These are phyloP conservation scores for Phrixothrix hirtus DNA, from an alignment of 2,888 invertebrate genomes.

Conservation along the genomic window DNA sequence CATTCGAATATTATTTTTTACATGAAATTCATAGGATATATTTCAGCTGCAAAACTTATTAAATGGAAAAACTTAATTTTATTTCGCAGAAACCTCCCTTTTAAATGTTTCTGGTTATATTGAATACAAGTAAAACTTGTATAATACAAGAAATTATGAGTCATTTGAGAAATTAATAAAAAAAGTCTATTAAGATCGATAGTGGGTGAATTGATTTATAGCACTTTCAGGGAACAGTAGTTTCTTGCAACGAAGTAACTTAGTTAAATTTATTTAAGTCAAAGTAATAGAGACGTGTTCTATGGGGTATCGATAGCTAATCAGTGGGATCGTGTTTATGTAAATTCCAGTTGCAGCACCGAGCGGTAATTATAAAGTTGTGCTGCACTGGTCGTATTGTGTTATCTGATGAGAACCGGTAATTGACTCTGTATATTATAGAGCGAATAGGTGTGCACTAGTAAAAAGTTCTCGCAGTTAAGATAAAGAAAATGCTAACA, in stretches of 20 bases:
- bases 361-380: slow-evolving; percentile 53
- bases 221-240: not conserved
- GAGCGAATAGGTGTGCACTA: slow-evolving; percentile 53
- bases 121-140: too few relatives aligned
- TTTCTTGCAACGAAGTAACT: slow-evolving; percentile 2
- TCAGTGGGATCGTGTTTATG: slow-evolving; percentile 54
- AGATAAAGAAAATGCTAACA: slow-evolving; percentile 43
- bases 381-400: slow-evolving; percentile 49
- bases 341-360: slow-evolving; percentile 51
- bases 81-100: too few relatives aligned
- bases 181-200: not conserved
- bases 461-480: slow-evolving; percentile 55
- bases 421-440: slow-evolving; percentile 56
- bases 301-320: slow-evolving; percentile 46
- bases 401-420: slow-evolving; percentile 53
- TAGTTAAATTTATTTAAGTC: slow-evolving; percentile 13
- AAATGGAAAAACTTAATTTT: too few relatives aligned
- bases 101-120: too few relatives aligned
- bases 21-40: too few relatives aligned
- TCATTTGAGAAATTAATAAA: too few relatives aligned
- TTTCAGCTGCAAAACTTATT: too few relatives aligned
- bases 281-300: slow-evolving; percentile 30
- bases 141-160: too few relatives aligned
- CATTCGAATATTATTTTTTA: too few relatives aligned
- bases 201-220: not conserved